A percentile compares a stretch with the other conserved stretches of the same genome.
Conservation (phyloP, 2,888 invertebrate genomes). For the Phoenoteleia sp. region DNA sequence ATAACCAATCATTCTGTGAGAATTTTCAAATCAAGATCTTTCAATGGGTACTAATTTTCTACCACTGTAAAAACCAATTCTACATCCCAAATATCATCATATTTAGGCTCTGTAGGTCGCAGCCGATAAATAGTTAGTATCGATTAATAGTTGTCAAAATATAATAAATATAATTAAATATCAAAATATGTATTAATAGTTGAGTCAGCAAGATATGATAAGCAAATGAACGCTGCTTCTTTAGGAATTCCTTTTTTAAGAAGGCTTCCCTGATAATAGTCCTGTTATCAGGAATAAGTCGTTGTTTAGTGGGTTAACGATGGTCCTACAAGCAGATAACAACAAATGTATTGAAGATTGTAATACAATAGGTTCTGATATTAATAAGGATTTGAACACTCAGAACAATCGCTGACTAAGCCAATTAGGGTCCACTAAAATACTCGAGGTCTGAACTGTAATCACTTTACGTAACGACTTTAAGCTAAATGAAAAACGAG, state of each 20-base stretch:
- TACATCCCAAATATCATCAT: conserved; percentile 53
- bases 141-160: too few species aligned
- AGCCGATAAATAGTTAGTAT: conserved; percentile 11
- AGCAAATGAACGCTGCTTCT: conserved; percentile 51
- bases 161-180: too few species aligned
- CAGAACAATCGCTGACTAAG: conserved; percentile 41
- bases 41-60: conserved; percentile 20
- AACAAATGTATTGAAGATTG: conserved; percentile 22
- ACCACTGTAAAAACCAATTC: conserved; percentile 33
- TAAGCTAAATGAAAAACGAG: conserved; percentile 33
- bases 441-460: conserved; percentile 41
- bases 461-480: conserved; percentile 62
- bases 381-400: conserved; percentile 11
- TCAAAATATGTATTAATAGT: conserved; percentile 54
- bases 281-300: conserved; percentile 20
- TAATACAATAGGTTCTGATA: conserved; percentile 37
- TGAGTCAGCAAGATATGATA: conserved; percentile 67
- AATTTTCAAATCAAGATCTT: not conserved
- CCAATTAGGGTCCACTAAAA: conserved; percentile 52
- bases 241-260: conserved; percentile 27
- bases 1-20: not conserved
- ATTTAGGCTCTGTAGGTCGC: conserved; percentile 37
- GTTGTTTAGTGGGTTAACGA: not conserved
- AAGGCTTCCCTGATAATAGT: conserved; percentile 20
- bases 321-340: conserved; percentile 33